Conservation (phyloP, 2,113 vertebrate species). For the Ageneiosus marmoratus region DNA sequence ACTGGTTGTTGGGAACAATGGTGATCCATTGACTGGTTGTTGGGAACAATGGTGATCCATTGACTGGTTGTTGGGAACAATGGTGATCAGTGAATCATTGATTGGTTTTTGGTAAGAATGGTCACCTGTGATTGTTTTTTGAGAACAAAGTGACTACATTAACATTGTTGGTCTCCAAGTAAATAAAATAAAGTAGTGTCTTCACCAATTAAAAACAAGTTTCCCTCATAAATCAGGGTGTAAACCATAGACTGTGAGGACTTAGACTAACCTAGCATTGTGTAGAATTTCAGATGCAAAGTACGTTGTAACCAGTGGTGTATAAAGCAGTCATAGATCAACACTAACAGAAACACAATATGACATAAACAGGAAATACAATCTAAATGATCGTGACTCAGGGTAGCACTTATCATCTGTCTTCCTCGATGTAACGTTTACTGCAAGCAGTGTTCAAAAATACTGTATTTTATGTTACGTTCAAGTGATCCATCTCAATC, state of each 20-base stretch:
- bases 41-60: neutral
- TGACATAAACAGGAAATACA: neutral
- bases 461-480: neutral
- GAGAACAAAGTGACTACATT: neutral
- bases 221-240: neutral
- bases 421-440: neutral
- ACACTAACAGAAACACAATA: neutral
- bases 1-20: neutral
- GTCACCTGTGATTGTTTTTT: neutral
- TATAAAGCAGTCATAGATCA: neutral
- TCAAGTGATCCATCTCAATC: neutral
- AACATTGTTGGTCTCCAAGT: neutral
- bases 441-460: neutral
- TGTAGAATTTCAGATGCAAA: neutral
- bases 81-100: neutral
- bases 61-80: neutral
- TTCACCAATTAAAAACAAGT: neutral
- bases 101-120: neutral
- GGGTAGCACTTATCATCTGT: neutral
- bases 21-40: neutral
- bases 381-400: neutral
- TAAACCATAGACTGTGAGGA: neutral
- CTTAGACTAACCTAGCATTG: neutral
- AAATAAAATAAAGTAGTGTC: neutral
- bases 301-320: neutral